Base-by-base conservation (phyloP, 2,888 invertebrate species). In the Caenorhabditis japonica region DNA sequence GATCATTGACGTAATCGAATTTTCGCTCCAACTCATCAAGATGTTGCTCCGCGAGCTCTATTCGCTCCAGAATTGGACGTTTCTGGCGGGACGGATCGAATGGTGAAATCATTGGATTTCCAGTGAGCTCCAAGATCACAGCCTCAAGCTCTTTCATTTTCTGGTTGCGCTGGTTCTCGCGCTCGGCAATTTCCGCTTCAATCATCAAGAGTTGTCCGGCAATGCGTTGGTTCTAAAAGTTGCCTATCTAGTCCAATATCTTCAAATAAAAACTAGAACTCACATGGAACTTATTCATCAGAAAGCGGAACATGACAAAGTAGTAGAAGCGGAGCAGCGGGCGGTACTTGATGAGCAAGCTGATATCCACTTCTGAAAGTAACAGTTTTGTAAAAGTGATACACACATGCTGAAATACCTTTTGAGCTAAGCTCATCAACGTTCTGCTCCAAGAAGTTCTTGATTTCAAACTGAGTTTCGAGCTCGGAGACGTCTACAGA, bases 141-240 rank as follows among this genome's bases (percentile, higher is more conserved):
- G 60, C 55, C 44, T 77, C 77, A 7, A 77, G 46, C 58, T 83
- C 80, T 46, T 79, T 81, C 62, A 83, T 69, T 47, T 77, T 80
- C 21, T 77, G 76, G 44, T 74, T 77, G 25, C 80, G 56, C 30
- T 79, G 72, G 49, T 84, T 76, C 30, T 84, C 82, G 38, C 80
- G 69, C 34, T 84, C 84, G 13, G 76, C 74, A 12, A 84, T 75
- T 59, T 84, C 84, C 12, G 76, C 77, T 43, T 83, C 83, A 41
- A 82, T 83, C 39, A 80, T 79, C 8, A 79, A 43, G 8, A 84
- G 52, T 44, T 83, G 81, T 27, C 83, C 82, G 27, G 84, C 81
- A 44, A 82, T 83, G 19, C 84, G 49, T 41, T 79, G 76, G 38
- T 66, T 64, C 53, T 81, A 39, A 53, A 82, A 75, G 13, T 36